phyloP scores from a whole-genome alignment of 2,113 vertebrate species.

The Mesocricetus auratus region DNA sequence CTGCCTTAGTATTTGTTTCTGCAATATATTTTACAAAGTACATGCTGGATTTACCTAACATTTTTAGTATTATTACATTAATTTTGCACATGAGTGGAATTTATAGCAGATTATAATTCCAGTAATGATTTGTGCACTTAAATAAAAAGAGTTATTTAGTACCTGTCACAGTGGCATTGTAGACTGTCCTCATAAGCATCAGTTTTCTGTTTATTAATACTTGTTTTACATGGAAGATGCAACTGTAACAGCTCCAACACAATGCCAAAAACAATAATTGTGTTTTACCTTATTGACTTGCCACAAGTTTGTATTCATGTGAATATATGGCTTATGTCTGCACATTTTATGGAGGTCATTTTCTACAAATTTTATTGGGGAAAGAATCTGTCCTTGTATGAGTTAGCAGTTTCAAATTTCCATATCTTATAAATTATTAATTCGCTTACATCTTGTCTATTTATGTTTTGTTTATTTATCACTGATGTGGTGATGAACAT shows the following conservation, averaged over 20 bases:
- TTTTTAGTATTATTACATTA: neutral
- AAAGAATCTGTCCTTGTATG: neutral
- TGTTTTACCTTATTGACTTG: neutral
- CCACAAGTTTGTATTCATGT: neutral
- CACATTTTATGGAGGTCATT: conserved; percentile 18
- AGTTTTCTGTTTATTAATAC: neutral
- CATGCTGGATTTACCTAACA: neutral
- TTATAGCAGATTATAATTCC: conserved; percentile 14
- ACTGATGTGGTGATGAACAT: neutral
- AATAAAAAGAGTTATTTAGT: neutral
- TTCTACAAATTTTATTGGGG: conserved; percentile 30
- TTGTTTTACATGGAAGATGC: neutral
- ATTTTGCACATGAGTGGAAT: conserved; percentile 5
- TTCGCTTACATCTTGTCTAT: neutral
- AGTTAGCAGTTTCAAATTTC: conserved; percentile 52
- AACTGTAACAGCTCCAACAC: neutral
- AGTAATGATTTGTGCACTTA: neutral
- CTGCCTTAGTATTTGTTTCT: neutral
- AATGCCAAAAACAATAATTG: neutral
- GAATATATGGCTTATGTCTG: neutral
- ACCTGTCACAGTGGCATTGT: neutral
- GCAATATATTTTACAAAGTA: neutral
- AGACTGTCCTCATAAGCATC: neutral
- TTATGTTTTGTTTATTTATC: conserved; percentile 60
- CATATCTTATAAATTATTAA: conserved; percentile 52